Percentiles rank a stretch among this genome's conserved stretches.
Evolutionary conservation across 2,113 vertebrate species (phyloP).

Genomic region (Paramormyrops kingsleyae): DNA sequence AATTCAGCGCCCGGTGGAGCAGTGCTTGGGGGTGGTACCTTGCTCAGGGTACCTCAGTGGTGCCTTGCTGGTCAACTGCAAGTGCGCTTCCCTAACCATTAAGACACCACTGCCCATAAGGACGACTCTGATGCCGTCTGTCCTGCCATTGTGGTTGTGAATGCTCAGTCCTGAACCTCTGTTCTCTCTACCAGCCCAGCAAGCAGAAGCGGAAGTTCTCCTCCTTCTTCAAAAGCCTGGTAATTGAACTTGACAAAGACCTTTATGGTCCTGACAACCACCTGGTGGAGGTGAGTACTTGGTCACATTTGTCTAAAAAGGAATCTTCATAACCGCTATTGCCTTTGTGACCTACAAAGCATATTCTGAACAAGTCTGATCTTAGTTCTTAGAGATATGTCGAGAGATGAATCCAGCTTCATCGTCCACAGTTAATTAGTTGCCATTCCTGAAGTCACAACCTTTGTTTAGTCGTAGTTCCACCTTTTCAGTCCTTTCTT

Average conservation of each 20-base stretch:
- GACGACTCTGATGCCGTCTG: neutral
- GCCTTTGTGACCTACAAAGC: neutral
- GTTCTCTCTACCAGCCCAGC: conserved; percentile 59
- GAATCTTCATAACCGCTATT: neutral
- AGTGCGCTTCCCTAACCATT: too few species aligned
- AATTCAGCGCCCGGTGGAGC: too few species aligned
- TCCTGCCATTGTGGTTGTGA: neutral
- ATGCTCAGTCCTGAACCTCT: neutral
- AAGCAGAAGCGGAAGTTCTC: conserved; percentile 86
- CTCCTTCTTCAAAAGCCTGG: conserved; percentile 83
- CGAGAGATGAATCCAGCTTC: neutral
- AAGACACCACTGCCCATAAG: neutral
- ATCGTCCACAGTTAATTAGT: neutral
- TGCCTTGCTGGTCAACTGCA: too few species aligned
- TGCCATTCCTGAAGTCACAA: neutral
- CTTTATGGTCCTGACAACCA: conserved; percentile 84
- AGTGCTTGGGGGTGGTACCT: too few species aligned
- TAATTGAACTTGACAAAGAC: conserved; percentile 83
- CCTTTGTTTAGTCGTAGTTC: neutral
- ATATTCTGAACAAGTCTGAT: neutral
- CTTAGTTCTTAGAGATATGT: neutral
- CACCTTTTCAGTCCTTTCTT: neutral
- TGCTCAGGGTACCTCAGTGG: too few species aligned
- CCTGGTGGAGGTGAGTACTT: conserved; percentile 70
- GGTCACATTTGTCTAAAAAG: neutral